Base-by-base conservation (phyloP, 2,888 invertebrate genomes). In the Neoscelio sp. region DNA sequence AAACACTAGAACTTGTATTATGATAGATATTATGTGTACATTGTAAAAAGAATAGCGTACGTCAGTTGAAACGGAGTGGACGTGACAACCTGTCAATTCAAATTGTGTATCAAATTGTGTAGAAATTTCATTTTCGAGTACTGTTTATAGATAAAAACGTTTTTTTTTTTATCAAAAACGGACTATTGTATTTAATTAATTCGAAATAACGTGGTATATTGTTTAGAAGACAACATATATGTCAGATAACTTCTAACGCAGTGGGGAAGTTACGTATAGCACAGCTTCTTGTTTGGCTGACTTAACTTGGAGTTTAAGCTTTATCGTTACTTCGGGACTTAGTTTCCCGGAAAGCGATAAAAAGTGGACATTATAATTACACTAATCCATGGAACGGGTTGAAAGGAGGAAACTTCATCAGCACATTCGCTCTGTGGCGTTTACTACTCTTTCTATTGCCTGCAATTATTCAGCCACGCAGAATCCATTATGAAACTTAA, bases 301-400 rank as follows among this genome's bases (percentile, higher is more conserved):
- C 56, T 56, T 52, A 52, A 33, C 33, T 33, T 38, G 1, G 17
- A 38, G 38, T 56, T 38, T 56, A 23, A 56, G 56, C 56, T 56
- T 56, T 56, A 56, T 56, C 56, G 40, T 56, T 20, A 35, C 56
- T 56, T 56, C 40, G 40, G 38, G 40, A 38, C 56, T 35, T 38
- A 56, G 56, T 56, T 56, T 56, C 26, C 38, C 26, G 38, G 26
- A 40, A 56, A 56, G 38, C 26, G 56, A 56, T 56, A 56, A 56
- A 56, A 56, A 56, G 13, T 38, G 23, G 56, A 56, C 56, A 56
- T 56, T 56, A 56, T 56, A 56, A 56, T 56, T 56, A 56, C 38
- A 40, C 20, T 56, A 56, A 56, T 56, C 56, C 40, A 12, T 38
- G 35, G 12, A 18, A 38, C 13, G 35, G 54, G 38, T 20, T 38